These are phyloP conservation scores for Bombylius major DNA, from an alignment of 2,888 invertebrate genomes.

Conservation along the genomic window DNA sequence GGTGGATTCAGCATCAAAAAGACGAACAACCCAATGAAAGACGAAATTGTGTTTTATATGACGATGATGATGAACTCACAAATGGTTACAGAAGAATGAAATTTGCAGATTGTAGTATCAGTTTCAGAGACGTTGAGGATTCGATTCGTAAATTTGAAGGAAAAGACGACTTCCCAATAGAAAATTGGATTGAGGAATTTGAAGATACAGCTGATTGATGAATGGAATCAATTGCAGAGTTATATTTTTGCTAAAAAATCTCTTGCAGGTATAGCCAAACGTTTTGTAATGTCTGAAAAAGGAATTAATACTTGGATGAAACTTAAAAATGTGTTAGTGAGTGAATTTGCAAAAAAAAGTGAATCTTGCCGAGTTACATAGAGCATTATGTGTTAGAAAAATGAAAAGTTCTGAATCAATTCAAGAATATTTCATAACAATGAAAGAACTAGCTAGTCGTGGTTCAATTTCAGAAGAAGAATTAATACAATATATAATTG, in stretches of 20 bases:
- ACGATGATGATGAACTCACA: not conserved
- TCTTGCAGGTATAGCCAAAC: not conserved
- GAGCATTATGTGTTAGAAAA: not conserved
- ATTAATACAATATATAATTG: not conserved
- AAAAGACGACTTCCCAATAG: not conserved
- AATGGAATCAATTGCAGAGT: not conserved
- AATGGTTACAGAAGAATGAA: not conserved
- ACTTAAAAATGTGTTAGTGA: not conserved
- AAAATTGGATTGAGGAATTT: not conserved
- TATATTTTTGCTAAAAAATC: conserved; percentile 1
- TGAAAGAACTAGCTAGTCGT: not conserved
- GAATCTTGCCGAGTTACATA: not conserved
- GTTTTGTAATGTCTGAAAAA: not conserved
- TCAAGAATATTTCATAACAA: not conserved
- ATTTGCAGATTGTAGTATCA: not conserved
- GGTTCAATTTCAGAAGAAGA: not conserved
- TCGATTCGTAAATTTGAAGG: too few relatives aligned
- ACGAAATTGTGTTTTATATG: not conserved
- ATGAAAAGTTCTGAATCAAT: not conserved
- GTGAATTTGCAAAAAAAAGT: not conserved
- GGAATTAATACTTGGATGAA: not conserved
- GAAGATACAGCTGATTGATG: not conserved
- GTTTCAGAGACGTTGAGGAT: not conserved
- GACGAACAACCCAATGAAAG: not conserved
- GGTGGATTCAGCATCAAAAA: not conserved